These are phyloP conservation scores for Daubentonia madagascariensis DNA, from an alignment of 2,113 vertebrate species.

Conservation along the genomic window DNA sequence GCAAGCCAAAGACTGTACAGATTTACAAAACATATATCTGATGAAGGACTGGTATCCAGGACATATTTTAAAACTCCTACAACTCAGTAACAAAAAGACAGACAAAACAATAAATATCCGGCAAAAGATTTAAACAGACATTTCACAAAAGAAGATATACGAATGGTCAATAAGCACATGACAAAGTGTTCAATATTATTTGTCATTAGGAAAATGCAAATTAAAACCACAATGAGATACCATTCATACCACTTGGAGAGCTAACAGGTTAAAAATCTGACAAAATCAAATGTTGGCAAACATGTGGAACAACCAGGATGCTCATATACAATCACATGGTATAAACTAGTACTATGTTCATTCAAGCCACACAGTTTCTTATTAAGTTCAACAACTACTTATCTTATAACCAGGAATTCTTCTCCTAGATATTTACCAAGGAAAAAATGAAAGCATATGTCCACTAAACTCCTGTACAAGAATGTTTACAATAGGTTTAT, in stretches of 20 bases:
- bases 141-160: neutral
- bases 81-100: neutral
- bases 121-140: neutral
- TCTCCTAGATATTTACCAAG: neutral
- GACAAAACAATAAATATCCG: neutral
- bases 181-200: neutral
- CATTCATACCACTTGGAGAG: neutral
- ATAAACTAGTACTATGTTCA: neutral
- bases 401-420: neutral
- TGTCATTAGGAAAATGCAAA: neutral
- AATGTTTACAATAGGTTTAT: neutral
- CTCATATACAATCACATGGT: fast-evolving
- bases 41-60: neutral
- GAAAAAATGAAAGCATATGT: neutral
- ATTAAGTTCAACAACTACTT: neutral
- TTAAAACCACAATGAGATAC: neutral
- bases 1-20: neutral
- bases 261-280: neutral
- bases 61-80: neutral
- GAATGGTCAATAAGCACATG: neutral
- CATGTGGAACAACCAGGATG: fast-evolving
- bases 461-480: no score
- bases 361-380: fast-evolving
- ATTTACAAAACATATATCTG: neutral
- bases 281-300: neutral